Base-by-base conservation (phyloP, 2,797 vertebrate genomes). In the Coluber constrictor region DNA sequence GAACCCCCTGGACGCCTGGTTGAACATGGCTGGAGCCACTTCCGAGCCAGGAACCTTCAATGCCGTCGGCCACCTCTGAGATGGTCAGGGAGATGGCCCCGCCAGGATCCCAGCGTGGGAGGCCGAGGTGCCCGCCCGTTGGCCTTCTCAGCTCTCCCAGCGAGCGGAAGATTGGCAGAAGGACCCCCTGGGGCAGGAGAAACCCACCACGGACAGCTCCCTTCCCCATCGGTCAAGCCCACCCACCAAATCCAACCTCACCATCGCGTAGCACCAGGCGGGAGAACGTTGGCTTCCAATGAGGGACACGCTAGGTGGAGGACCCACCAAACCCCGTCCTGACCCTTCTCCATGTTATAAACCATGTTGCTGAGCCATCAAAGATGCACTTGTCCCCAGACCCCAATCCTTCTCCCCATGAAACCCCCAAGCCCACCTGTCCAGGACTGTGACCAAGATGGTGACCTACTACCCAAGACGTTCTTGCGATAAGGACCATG, bases 1-100 rank as follows among this genome's bases (percentile, higher is more conserved):
- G 98, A 99, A 98, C 97, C 99, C 99, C 93, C 98, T 99, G 98
- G 99, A 99, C 55, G 98, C 99, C 97, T 99, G 99, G 99, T 97
- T 99, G 98, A 98, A 98, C 98, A 98, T 99, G 98, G 97, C 99
- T 91, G 98, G 99, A 96, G 98, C 98, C 94, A 95, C 98, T 61
- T 98, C 99, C 51, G 99, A 99, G 98, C 97, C 98, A 23, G 98
- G 98, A 97, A 98, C 98, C 98, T 99, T 99, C 97, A 98, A 99
- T 98, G 98, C 99, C 94, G 98, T 99, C 97, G 99, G 99, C 98
- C 99, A 99, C 98, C 98, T 99, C 98, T 99, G 97, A 98, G 95
- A 91, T 88, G 94, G 89, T 93, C 92, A 9, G 90, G 95, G 94
- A 95, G 95, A 95, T 93, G 94, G 66, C 6, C 66, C 66, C 92